Percentiles rank a stretch among this genome's conserved stretches.
Evolutionary conservation across 2,113 vertebrate species (phyloP).

Genomic region (Hydrochoerus hydrochaeris): DNA sequence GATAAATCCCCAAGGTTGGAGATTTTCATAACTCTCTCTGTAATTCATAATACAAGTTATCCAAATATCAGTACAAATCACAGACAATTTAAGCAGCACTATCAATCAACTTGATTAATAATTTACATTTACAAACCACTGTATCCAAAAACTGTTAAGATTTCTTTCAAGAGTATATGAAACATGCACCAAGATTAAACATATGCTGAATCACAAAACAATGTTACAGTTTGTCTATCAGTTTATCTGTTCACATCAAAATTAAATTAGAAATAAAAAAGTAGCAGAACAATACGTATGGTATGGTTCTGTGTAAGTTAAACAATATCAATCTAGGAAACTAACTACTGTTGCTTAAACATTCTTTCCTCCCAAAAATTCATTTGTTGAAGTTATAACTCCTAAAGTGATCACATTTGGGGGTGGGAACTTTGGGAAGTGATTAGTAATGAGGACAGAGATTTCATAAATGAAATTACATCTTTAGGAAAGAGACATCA

Average conservation of each 20-base stretch:
- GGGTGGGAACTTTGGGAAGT: neutral
- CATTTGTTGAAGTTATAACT: neutral
- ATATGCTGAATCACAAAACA: neutral
- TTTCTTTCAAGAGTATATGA: neutral
- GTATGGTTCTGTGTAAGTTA: neutral
- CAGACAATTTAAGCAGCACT: neutral
- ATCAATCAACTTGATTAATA: neutral
- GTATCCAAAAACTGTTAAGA: neutral
- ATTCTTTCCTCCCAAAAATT: neutral
- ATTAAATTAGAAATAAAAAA: neutral
- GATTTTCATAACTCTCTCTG: constrained; percentile 18
- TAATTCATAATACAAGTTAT: neutral
- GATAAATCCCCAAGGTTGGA: neutral
- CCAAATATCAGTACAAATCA: neutral
- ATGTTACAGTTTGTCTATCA: neutral
- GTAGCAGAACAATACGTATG: neutral
- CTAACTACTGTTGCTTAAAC: neutral
- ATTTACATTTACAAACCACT: neutral
- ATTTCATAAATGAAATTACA: neutral
- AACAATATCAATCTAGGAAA: neutral
- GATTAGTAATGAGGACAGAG: neutral
- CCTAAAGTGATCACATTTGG: neutral
- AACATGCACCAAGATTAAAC: neutral
- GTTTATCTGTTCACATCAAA: neutral
- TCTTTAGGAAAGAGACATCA: neutral